A percentile compares a stretch with the other conserved stretches of the same genome.
Evolutionary conservation across 2,888 invertebrate species (phyloP).

Genomic region (Cryptus viduatorius): DNA sequence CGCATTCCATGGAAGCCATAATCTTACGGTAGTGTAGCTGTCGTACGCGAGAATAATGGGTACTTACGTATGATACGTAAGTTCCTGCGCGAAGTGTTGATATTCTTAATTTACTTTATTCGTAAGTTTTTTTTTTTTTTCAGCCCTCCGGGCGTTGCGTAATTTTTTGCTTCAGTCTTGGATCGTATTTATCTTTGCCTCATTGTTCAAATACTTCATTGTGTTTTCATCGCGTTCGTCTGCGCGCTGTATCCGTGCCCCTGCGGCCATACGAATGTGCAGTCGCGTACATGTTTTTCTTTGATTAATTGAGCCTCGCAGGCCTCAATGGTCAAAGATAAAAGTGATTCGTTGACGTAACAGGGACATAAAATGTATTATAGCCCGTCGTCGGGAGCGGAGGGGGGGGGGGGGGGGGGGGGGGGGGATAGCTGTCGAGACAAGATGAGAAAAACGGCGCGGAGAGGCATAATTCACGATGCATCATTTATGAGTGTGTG

Average conservation of each 20-base stretch:
- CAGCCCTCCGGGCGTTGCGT: background rate
- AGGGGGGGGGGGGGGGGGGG: too few relatives aligned
- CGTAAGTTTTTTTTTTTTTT: background rate
- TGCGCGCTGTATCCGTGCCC: background rate
- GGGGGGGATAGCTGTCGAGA: conserved; percentile 38
- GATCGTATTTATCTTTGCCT: conserved; percentile 10
- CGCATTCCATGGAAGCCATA: background rate
- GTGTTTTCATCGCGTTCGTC: conserved; percentile 20
- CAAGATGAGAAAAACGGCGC: conserved; percentile 53
- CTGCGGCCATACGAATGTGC: background rate
- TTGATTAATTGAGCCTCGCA: conserved; percentile 44
- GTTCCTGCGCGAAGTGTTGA: background rate
- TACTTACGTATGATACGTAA: too few relatives aligned
- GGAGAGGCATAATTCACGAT: conserved; percentile 68
- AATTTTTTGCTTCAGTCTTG: conserved; percentile 28
- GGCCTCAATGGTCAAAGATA: conserved; percentile 44
- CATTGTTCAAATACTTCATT: background rate
- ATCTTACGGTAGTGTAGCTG: background rate
- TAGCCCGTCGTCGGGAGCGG: conserved; percentile 9
- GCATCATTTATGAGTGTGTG: conserved; percentile 70
- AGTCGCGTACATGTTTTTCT: conserved; percentile 29
- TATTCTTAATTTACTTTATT: conserved; percentile 24
- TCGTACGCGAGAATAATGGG: conserved; percentile 20
- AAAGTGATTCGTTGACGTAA: conserved; percentile 60
- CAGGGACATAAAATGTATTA: conserved; percentile 47